Evolutionary conservation across 2,113 vertebrate species (phyloP).

Genomic region (Rallus limicola): DNA sequence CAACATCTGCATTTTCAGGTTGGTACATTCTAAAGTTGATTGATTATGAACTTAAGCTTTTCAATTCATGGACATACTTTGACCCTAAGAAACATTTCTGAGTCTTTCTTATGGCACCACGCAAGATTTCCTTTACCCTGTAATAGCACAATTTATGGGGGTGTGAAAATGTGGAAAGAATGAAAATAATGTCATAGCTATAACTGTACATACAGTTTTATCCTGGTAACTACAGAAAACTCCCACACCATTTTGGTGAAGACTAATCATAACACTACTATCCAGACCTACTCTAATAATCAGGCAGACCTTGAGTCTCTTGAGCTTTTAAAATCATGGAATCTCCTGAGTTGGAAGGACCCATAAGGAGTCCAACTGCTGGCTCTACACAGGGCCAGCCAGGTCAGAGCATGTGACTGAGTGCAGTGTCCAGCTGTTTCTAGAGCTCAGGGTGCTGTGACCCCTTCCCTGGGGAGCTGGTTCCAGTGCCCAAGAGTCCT

Average conservation of each 20-base stretch:
- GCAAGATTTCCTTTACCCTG: neutral
- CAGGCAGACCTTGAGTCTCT: neutral
- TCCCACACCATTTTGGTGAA: neutral
- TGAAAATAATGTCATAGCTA: neutral
- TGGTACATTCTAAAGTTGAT: rapidly evolving
- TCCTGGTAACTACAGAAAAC: neutral
- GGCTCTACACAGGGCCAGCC: too few relatives aligned
- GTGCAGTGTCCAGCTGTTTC: too few relatives aligned
- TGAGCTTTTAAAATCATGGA: neutral
- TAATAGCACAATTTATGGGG: neutral
- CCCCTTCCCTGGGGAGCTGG: too few relatives aligned
- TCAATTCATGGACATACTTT: too few relatives aligned
- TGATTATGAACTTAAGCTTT: neutral
- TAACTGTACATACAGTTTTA: neutral
- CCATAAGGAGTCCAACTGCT: too few relatives aligned
- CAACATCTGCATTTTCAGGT: rapidly evolving
- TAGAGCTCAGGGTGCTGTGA: too few relatives aligned
- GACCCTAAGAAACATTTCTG: neutral
- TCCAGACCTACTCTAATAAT: neutral
- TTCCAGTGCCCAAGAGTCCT: too few relatives aligned
- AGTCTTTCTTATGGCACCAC: neutral
- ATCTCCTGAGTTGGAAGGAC: too few relatives aligned
- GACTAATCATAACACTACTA: neutral
- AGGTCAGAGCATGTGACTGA: too few relatives aligned
- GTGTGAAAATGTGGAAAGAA: neutral